Evolutionary conservation across 2,113 vertebrate species (phyloP).

Genomic region (Pygoscelis adeliae): DNA sequence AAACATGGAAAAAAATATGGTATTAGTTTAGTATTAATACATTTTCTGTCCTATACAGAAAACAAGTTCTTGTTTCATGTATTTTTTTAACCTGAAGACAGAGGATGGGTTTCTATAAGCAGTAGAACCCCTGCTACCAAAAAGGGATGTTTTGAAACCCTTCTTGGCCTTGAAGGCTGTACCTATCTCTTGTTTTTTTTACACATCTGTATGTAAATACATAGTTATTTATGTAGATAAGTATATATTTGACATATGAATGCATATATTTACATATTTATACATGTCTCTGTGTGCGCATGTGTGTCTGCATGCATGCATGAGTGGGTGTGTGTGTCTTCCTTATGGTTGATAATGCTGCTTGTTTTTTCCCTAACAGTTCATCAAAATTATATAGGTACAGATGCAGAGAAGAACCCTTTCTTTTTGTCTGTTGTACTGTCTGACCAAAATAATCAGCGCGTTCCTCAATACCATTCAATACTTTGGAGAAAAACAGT

Average conservation of each 20-base stretch:
- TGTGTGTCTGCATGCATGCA: rapidly evolving
- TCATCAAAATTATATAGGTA: slow-evolving; percentile 96
- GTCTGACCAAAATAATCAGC: slow-evolving; percentile 96
- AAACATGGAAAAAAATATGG: not conserved
- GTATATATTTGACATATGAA: not conserved
- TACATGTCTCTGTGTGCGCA: not conserved
- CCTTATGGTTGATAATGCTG: not conserved
- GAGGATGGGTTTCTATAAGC: not conserved
- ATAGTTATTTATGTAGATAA: not conserved
- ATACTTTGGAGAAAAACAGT: slow-evolving; percentile 97
- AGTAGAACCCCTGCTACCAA: not conserved
- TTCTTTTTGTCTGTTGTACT: slow-evolving; percentile 97
- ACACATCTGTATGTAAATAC: not conserved
- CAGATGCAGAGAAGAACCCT: slow-evolving; percentile 93
- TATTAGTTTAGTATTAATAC: not conserved
- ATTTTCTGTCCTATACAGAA: not conserved
- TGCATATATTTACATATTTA: not conserved
- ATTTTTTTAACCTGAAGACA: not conserved
- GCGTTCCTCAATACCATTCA: slow-evolving; percentile 94
- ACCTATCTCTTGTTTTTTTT: not conserved
- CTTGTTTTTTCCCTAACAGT: slow-evolving; percentile 76
- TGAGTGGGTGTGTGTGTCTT: rapidly evolving
- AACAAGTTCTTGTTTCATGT: not conserved
- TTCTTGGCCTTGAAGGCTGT: not conserved
- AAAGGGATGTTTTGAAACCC: not conserved